Conservation (phyloP, 2,888 invertebrate genomes). For the Hydrotaea cyrtoneurina region DNA sequence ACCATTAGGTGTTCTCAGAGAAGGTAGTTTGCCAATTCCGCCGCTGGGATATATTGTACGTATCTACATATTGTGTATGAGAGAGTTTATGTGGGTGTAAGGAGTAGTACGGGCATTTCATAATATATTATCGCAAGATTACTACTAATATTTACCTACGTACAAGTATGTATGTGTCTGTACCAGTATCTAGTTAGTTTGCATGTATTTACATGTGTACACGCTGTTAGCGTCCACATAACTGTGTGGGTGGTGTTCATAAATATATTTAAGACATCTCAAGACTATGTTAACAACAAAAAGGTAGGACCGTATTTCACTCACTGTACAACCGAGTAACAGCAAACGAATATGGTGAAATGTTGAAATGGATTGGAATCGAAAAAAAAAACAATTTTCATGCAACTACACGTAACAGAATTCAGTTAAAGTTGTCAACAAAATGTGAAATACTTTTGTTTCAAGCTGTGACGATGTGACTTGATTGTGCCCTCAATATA, state of each 20-base stretch:
- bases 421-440: too few relatives aligned
- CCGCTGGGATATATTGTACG: background rate
- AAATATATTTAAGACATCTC: slow-evolving; percentile 43
- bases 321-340: background rate
- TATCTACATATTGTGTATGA: background rate
- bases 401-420: too few relatives aligned
- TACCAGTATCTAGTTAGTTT: background rate
- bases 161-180: background rate
- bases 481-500: too few relatives aligned
- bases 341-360: too few relatives aligned
- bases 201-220: background rate
- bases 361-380: background rate
- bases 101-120: background rate
- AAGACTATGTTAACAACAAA: slow-evolving; percentile 57
- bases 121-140: slow-evolving; percentile 2
- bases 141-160: background rate
- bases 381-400: background rate
- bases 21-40: too few relatives aligned
- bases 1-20: too few relatives aligned
- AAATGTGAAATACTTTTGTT: too few relatives aligned
- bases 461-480: too few relatives aligned
- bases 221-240: slow-evolving; percentile 6
- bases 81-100: background rate
- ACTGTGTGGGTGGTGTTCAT: slow-evolving; percentile 41
- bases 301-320: slow-evolving; percentile 55